Evolutionary conservation across 2,113 vertebrate genomes (phyloP), one percentile per base, ranked within the genome.

Genomic region (Physeter macrocephalus): DNA sequence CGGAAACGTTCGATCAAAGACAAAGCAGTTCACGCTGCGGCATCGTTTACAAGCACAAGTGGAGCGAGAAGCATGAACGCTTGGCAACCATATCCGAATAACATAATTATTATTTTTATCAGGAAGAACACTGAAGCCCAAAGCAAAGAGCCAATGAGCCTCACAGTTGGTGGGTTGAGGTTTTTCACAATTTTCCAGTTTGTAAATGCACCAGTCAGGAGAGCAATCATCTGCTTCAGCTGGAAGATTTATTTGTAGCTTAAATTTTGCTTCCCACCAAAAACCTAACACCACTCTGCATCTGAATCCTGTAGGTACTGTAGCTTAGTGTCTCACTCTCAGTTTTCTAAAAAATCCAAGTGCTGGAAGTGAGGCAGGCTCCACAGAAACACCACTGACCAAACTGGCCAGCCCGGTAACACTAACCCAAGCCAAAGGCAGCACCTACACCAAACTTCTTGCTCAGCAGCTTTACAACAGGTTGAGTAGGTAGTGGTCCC

Each of bases 31-130:
- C 82, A 23, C 1, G 1, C 41, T 59, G 25, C 29, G 96, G 61
- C 85, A 78, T 23, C n/a, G 3, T 49, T 88, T 66, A 78, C 39
- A 89, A 93, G 93, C 82, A 86, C 57, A 90, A 64, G 34, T 69
- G 29, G 57, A 88, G 41, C 31, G 66, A 41, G 49, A 96, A 67
- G 77, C 93, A 80, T 59, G 52, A 95, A 93, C 8, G 14, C 80
- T 92, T 92, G 93, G 92, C 83, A 90, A 81, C 61, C 66, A 20
- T 14, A 92, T 18, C 59, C 46, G 43, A 96, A 81, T 72, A 95
- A 91, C 81, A 67, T 94, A 91, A 97, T 96, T 74, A 98, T 94
- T 96, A 97, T 75, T 98, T 96, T 94, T 90, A 95, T 95, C 61
- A 93, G 72, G 39, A 97, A 88, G 75, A 84, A 92, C 29, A 75